Conservation (phyloP, 30 jellyfish, hydroid and myxozoan species). For the Turritopsis rubra region DNA sequence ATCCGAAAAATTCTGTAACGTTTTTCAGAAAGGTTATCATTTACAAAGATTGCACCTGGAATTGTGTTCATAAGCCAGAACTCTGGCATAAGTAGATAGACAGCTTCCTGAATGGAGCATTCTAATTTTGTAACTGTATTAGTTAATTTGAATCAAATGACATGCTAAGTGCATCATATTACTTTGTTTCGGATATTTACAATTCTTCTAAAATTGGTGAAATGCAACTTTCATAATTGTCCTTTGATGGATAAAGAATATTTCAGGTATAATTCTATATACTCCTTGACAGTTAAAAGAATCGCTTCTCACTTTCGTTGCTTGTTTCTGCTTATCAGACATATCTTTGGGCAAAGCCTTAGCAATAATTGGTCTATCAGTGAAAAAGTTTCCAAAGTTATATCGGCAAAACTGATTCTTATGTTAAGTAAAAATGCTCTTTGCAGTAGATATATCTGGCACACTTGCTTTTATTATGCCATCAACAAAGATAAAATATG, state of each 20-base stretch:
- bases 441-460: neutral
- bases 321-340: neutral
- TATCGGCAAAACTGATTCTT: neutral
- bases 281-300: conserved; percentile 1
- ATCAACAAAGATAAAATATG: conserved; percentile 6
- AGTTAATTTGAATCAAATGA: conserved; percentile 10
- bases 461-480: neutral
- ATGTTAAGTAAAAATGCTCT: neutral
- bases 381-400: conserved; percentile 4
- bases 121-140: conserved; percentile 3
- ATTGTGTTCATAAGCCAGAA: neutral
- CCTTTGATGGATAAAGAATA: neutral
- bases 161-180: conserved; percentile 3
- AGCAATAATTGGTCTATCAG: neutral
- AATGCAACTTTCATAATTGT: neutral
- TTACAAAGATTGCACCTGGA: conserved; percentile 1
- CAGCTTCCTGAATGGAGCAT: conserved; percentile 12
- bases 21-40: neutral
- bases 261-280: conserved; percentile 1
- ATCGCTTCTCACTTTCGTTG: conserved; percentile 1
- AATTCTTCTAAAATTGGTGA: neutral
- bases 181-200: neutral
- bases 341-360: neutral
- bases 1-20: neutral
- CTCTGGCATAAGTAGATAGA: conserved; percentile 7